Evolutionary conservation across 2,888 invertebrate species (phyloP).

Genomic region (Cephus nigrinus): DNA sequence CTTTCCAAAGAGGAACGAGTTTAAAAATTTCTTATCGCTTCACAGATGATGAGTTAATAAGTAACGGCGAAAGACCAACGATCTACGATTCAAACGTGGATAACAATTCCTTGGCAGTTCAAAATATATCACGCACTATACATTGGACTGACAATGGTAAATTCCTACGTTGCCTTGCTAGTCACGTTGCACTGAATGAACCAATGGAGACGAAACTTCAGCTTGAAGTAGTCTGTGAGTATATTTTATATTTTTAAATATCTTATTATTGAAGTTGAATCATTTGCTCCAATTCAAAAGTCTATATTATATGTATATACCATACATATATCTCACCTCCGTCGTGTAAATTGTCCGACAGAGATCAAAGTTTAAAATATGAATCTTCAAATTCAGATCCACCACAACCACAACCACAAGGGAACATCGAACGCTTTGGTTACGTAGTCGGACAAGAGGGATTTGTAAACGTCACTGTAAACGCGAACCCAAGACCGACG

Average conservation of each 20-base stretch:
- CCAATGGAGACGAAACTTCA: conserved; percentile 61
- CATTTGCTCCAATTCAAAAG: not conserved
- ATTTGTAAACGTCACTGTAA: conserved; percentile 77
- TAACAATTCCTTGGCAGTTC: conserved; percentile 74
- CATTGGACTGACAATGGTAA: conserved; percentile 76
- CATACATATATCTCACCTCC: too few relatives aligned
- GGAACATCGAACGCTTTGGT: conserved; percentile 76
- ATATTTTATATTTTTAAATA: not conserved
- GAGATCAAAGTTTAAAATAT: not conserved
- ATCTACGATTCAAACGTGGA: conserved; percentile 68
- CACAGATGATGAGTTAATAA: conserved; percentile 74
- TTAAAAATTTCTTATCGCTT: conserved; percentile 12
- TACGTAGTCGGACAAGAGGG: conserved; percentile 79
- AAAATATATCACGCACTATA: conserved; percentile 75
- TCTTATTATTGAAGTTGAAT: not conserved
- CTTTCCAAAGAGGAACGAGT: not conserved
- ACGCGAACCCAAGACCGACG: conserved; percentile 78
- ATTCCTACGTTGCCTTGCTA: conserved; percentile 74
- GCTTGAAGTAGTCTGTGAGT: conserved; percentile 74
- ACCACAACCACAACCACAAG: conserved; percentile 71
- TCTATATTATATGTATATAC: not conserved
- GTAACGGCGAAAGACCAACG: conserved; percentile 71
- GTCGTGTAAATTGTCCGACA: not conserved
- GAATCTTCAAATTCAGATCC: conserved; percentile 68
- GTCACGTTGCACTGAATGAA: conserved; percentile 73